Evolutionary conservation across 2,113 vertebrate species (phyloP), one percentile per base, ranked within the genome.

Genomic region (Sorex fumeus): DNA sequence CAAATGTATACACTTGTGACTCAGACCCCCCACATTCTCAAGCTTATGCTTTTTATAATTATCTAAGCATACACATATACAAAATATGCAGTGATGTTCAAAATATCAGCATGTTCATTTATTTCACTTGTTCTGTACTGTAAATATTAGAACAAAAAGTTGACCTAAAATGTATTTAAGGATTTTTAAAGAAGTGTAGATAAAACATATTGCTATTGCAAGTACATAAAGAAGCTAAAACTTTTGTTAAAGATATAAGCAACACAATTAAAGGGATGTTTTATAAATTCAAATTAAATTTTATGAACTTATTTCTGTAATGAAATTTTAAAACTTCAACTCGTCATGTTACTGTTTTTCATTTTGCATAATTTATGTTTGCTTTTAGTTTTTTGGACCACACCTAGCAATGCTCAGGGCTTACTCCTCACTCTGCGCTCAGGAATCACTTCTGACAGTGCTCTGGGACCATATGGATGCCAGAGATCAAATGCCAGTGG

Each of bases 121-220:
- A 71, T 90, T 92, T 85, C 32, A 87, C 10, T 30, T 77, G 15
- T 19, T 88, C 19, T 45, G 23, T 81, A 32, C n/a, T 81, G 43
- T 50, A 95, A 76, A 34, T 45, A 91, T 50, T 80, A 72, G 74
- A 91, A 50, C 34, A 57, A 69, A 72, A 66, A 84, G 12, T 36
- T 69, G 15, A 88, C 71, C 57, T 72, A 84, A 80, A 84, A 8
- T 62, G 62, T 77, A 60, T 69, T 67, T 86, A 64, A 82, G 2
- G 6, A 62, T 16, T 85, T 36, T 6, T 64, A 57, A 91, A 92
- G 32, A 78, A 74, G 11, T 67, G 0, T 67, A 72, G 57, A 11
- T n/a, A 67, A 72, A 85, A 85, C 74, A 0, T 91, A 80, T 15
- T 34, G 28, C 81, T 21, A 60, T 23, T 21, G 19, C 57, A 95